Evolutionary conservation across 2,113 vertebrate genomes (phyloP), one percentile per base, ranked within the genome.

Genomic region (Ceyx melanurus): DNA sequence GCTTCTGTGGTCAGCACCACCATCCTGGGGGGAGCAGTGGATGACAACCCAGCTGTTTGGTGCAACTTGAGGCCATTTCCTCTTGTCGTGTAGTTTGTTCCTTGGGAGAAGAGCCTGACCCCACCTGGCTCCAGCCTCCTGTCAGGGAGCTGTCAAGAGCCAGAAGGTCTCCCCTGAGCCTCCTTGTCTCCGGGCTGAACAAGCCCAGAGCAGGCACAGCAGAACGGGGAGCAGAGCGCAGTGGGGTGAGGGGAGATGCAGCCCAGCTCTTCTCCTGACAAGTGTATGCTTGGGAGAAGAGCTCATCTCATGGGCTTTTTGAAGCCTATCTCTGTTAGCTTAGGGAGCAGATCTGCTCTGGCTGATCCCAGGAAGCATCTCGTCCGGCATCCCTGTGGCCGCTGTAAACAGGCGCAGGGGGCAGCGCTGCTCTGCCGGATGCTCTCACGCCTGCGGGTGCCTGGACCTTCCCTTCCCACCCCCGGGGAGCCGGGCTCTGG

Each of bases 371-470:
- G 86, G 90, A 84, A 94, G 70, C 20, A 5, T 73, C 62, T 74
- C 3, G 0, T 26, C 50, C 51, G 0, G 74, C 5, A 3, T 64
- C 89, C 77, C 85, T 51, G 17, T 64, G 91, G 86, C 17, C 65
- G 88, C 84, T 75, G 68, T 75, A 51, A 81, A 66, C 40, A 43
- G 21, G 68, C 37, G 4, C 80, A 14, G 46, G 6, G 7, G 71
- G 60, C 43, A 3, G 74, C 3, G 54, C 14, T 16, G 82, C 90
- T 31, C 7, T 33, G 83, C 91, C 88, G 88, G 95, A 93, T 94
- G 91, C 92, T 95, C 94, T 95, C 96, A 94, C 95, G 88, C 88
- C 91, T 70, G 81, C 57, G 2, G 37, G 83, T 67, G 90, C 90
- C 42, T 1, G 53, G 61, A 68, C 82, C 84, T 92, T 89, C 92